Evolutionary conservation across 2,797 vertebrate genomes (phyloP).

Genomic region (Dendrocincla fuliginosa): DNA sequence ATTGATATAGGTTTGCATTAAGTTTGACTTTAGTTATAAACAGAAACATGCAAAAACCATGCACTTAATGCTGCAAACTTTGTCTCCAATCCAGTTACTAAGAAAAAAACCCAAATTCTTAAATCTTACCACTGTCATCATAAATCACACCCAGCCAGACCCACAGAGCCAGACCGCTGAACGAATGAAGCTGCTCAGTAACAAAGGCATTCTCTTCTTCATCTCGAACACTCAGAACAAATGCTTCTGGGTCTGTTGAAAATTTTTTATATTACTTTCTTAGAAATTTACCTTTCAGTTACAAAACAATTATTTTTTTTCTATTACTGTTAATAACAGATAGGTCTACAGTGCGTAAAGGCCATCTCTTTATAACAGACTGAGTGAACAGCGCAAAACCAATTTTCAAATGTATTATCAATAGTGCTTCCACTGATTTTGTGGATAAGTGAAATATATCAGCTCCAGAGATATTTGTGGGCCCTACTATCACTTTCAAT

Average conservation of each 20-base stretch:
- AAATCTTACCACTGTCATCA: slow-evolving; percentile 79
- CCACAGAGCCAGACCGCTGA: slow-evolving; percentile 83
- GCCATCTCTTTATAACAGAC: neutral
- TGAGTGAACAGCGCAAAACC: neutral
- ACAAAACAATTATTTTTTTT: neutral
- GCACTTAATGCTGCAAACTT: neutral
- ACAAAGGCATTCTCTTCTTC: slow-evolving; percentile 89
- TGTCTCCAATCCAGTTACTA: neutral
- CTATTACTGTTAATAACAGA: neutral
- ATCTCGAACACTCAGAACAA: slow-evolving; percentile 86
- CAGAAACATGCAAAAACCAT: neutral
- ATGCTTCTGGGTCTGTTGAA: slow-evolving; percentile 81
- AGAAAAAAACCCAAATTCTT: neutral
- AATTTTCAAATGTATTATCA: neutral
- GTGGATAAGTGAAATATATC: neutral
- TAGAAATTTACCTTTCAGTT: neutral
- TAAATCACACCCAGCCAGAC: slow-evolving; percentile 88
- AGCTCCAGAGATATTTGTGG: neutral
- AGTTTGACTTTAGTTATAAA: neutral
- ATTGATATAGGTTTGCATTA: neutral
- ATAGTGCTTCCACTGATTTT: neutral
- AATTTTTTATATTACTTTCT: neutral
- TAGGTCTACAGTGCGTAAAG: neutral
- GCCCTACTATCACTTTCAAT: neutral
- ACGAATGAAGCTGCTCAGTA: slow-evolving; percentile 81